Percentiles rank a stretch among this genome's conserved stretches.
phyloP scores from a whole-genome alignment of 2,888 invertebrate species.

The Acanthosepion pharaonis region DNA sequence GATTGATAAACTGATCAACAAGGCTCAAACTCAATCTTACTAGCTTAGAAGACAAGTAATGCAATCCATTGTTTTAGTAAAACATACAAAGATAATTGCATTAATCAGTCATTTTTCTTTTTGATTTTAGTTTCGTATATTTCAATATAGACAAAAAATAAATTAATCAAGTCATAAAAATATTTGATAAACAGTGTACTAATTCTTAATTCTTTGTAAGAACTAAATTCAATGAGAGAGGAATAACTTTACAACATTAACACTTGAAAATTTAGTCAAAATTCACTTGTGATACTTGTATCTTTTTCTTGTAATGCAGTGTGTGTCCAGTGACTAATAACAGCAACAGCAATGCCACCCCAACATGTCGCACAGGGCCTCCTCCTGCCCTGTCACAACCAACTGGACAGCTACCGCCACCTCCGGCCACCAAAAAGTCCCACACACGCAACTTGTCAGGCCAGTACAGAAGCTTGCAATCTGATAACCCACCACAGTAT shows the following conservation, averaged over 20 bases:
- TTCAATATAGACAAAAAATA: too few relatives aligned
- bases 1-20: too few relatives aligned
- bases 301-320: neutral
- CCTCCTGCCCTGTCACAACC: conserved; percentile 51
- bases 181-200: neutral
- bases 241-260: neutral
- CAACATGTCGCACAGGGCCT: conserved; percentile 50
- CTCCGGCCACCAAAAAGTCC: conserved; percentile 70
- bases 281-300: neutral
- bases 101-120: too few relatives aligned
- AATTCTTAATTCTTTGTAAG: neutral
- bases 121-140: too few relatives aligned
- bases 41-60: too few relatives aligned
- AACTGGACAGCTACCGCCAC: conserved; percentile 71
- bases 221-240: neutral
- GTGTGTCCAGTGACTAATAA: conserved; percentile 46
- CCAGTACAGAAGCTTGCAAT: conserved; percentile 64
- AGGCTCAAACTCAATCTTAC: too few relatives aligned
- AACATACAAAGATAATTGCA: too few relatives aligned
- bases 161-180: too few relatives aligned
- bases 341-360: conserved; percentile 60
- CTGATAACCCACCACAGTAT: conserved; percentile 53
- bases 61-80: too few relatives aligned
- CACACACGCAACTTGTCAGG: conserved; percentile 69
- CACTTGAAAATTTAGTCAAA: neutral